Percentiles rank a stretch among this genome's conserved stretches.
phyloP scores from a whole-genome alignment of 2,113 vertebrate genomes.

The Nematolebias whitei region DNA sequence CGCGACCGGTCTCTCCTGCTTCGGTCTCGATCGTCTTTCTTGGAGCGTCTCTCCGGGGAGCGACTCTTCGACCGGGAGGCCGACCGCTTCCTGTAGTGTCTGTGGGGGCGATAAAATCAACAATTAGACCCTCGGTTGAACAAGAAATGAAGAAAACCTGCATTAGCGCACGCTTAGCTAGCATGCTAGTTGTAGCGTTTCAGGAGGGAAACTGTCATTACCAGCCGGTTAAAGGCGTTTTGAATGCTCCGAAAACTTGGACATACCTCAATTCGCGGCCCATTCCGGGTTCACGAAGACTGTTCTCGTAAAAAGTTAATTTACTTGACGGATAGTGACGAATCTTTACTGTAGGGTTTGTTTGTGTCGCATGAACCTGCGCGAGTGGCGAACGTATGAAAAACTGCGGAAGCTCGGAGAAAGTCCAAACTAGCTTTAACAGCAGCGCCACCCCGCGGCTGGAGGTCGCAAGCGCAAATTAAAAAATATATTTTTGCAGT shows the following conservation, averaged over 20 bases:
- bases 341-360: constrained; percentile 3
- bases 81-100: constrained; percentile 95
- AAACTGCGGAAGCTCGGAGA: constrained; percentile 49
- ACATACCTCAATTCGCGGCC: constrained; percentile 80
- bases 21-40: constrained; percentile 87
- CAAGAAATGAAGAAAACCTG: background rate
- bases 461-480: constrained; percentile 33
- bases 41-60: constrained; percentile 92
- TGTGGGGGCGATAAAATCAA: constrained; percentile 43
- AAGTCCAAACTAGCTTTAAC: background rate
- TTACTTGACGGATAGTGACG: background rate
- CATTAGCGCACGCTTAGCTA: constrained; percentile 5
- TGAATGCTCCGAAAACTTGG: fast-evolving
- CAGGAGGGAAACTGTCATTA: background rate
- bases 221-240: too few relatives aligned
- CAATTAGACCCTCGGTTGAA: too few relatives aligned
- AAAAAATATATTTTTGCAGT: background rate
- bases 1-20: constrained; percentile 86
- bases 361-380: constrained; percentile 11
- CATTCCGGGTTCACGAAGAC: constrained; percentile 40
- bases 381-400: constrained; percentile 20
- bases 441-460: constrained; percentile 25
- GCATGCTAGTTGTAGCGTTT: constrained; percentile 49
- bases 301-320: background rate
- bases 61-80: constrained; percentile 92